Base-by-base conservation (phyloP, 1,140 invertebrate genomes). In the roundworm (Caenorhabditis elegans) region DNA sequence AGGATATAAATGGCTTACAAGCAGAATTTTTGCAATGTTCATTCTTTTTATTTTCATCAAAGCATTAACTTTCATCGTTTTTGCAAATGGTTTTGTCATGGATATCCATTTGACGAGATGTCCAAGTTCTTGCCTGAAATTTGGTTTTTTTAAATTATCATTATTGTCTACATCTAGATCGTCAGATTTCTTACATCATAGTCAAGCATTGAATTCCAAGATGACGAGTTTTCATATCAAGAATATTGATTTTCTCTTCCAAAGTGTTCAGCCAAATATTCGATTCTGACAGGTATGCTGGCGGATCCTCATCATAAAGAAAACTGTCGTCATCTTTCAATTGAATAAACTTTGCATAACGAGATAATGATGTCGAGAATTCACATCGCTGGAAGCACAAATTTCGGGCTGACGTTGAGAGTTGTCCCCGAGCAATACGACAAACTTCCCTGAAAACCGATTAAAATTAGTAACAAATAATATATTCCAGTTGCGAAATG, bases 41-140 rank as follows among this genome's bases (percentile, higher is more conserved):
- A 70, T 70, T 22, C 34, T 15, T 39, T 70, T 70, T 3, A 70
- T 39, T 39, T 70, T 70, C 60, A 70, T 70, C 34, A 70, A 22
- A 31, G 60, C 15, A n/a, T 70, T 70, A 17, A 70, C 60, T 70
- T 70, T 70, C 60, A 70, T 70, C 28, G 60, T 70, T 39, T 70
- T 70, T 6, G 60, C 60, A 39, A 70, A 70, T 24, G 60, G 60
- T 39, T 70, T 70, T 24, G 60, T 70, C 15, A 70, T 5, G 10
- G 60, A 70, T 6, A 70, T 70, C 60, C 60, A 70, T 70, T 70
- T 70, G 1, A 26, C 34, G 5, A 70, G 34, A 39, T 70, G 60
- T 39, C n/a, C n/a, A 3, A 70, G 34, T 39, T 70, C 60, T 43
- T 70, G 31, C 49, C 49, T 53, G 49, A 48, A 48, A 48, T 48